These are phyloP conservation scores for Phlogophora meticulosa DNA, from an alignment of 2,888 invertebrate species.

Conservation along the genomic window DNA sequence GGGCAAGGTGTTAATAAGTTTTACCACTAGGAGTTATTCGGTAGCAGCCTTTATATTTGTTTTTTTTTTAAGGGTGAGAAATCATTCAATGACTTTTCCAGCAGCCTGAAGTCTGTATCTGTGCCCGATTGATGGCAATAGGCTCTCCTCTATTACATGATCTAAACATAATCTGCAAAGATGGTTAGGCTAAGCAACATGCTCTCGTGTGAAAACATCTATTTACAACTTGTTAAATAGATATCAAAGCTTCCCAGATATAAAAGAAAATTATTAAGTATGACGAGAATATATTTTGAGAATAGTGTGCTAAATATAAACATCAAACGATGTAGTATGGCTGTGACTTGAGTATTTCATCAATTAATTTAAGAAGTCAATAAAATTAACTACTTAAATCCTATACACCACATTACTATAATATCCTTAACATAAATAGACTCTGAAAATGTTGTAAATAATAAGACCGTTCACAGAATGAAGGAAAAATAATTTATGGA, in stretches of 20 bases:
- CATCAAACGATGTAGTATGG: too few species aligned
- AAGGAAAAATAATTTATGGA: not conserved
- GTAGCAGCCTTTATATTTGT: too few species aligned
- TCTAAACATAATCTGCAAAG: too few species aligned
- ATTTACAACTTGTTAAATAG: not conserved
- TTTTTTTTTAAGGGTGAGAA: too few species aligned
- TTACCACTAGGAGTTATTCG: too few species aligned
- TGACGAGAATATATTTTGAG: not conserved
- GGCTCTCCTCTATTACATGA: too few species aligned
- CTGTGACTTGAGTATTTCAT: too few species aligned
- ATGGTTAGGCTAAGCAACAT: not conserved
- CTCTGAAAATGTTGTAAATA: not conserved
- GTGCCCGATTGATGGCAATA: too few species aligned
- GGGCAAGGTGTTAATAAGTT: too few species aligned
- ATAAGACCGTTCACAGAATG: not conserved
- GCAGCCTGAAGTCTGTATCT: too few species aligned
- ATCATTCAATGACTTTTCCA: too few species aligned
- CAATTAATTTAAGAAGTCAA: not conserved
- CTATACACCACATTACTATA: too few species aligned
- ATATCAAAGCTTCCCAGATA: conserved; percentile 15
- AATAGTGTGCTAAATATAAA: not conserved
- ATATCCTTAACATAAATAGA: not conserved
- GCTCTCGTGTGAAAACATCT: not conserved
- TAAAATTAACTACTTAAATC: not conserved
- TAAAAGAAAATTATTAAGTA: not conserved